These are phyloP conservation scores for Mobula hypostoma DNA, from an alignment of 2,113 vertebrate species.

Conservation along the genomic window DNA sequence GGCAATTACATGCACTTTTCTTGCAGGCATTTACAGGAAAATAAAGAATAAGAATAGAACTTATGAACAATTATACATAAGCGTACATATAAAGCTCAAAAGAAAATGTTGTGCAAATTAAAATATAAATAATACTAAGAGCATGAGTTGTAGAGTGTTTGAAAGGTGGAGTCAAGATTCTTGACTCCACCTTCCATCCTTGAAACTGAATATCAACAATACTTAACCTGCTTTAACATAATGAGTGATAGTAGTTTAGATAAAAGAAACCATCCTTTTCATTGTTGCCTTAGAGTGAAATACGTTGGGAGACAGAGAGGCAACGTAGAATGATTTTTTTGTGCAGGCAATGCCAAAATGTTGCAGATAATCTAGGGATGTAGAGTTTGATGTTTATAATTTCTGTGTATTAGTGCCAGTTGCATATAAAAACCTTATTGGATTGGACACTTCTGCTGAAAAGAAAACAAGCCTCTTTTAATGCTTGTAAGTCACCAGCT, in stretches of 20 bases:
- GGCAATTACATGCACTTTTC: too few relatives aligned
- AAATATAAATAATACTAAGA: too few relatives aligned
- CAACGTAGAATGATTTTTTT: not conserved
- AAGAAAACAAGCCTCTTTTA: not conserved
- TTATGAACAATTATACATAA: too few relatives aligned
- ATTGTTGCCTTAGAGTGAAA: not conserved
- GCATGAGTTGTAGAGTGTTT: too few relatives aligned
- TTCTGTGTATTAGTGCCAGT: not conserved
- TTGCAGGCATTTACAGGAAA: too few relatives aligned
- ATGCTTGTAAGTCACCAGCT: not conserved
- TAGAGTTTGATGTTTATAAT: slow-evolving; percentile 21
- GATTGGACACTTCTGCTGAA: slow-evolving; percentile 11
- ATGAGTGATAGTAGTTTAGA: not conserved
- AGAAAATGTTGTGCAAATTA: too few relatives aligned
- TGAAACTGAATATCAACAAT: not conserved
- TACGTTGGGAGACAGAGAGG: not conserved
- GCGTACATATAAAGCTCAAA: too few relatives aligned
- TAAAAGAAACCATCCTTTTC: not conserved
- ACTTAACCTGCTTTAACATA: not conserved
- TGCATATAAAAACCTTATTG: not conserved
- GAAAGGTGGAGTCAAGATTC: too few relatives aligned
- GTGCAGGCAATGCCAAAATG: not conserved
- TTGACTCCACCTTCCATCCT: not conserved
- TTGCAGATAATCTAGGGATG: not conserved
- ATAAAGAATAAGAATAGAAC: too few relatives aligned